Percentiles rank a stretch among this genome's conserved stretches.
phyloP scores from a whole-genome alignment of 1,140 invertebrate genomes.

The Sipha flava region DNA sequence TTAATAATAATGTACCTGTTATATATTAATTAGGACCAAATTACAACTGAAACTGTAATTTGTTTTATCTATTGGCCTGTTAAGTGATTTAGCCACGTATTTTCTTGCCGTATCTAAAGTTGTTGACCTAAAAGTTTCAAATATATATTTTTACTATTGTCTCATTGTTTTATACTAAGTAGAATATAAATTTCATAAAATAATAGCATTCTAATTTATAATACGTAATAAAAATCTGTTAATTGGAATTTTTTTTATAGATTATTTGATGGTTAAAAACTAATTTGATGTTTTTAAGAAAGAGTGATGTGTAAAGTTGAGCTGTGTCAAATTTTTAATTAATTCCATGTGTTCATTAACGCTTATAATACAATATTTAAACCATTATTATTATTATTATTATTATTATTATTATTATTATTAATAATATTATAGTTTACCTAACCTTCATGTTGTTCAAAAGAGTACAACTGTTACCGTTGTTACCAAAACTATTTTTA shows the following conservation, averaged over 20 bases:
- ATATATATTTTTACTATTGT: too few species aligned
- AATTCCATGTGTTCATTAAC: conserved; percentile 27
- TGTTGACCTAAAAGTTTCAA: not conserved
- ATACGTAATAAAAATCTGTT: not conserved
- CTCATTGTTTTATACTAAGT: not conserved
- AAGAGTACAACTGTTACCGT: conserved; percentile 8
- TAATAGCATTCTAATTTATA: not conserved
- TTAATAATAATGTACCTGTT: conserved; percentile 1
- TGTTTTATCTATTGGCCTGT: not conserved
- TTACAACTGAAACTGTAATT: not conserved
- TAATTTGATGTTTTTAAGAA: not conserved
- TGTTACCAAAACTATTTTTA: conserved; percentile 27
- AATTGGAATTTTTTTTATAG: not conserved
- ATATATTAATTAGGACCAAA: not conserved
- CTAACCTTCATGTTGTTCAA: not conserved
- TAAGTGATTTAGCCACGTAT: not conserved
- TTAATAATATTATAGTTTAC: not conserved
- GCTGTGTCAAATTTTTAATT: conserved; percentile 1
- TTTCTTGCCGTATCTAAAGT: not conserved
- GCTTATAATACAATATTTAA: conserved; percentile 4
- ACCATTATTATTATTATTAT: not conserved
- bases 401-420: too few species aligned
- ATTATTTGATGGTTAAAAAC: not conserved
- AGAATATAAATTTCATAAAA: not conserved
- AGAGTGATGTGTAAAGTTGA: not conserved